Conservation (phyloP, 2,888 invertebrate genomes). For the Apamea monoglypha region DNA sequence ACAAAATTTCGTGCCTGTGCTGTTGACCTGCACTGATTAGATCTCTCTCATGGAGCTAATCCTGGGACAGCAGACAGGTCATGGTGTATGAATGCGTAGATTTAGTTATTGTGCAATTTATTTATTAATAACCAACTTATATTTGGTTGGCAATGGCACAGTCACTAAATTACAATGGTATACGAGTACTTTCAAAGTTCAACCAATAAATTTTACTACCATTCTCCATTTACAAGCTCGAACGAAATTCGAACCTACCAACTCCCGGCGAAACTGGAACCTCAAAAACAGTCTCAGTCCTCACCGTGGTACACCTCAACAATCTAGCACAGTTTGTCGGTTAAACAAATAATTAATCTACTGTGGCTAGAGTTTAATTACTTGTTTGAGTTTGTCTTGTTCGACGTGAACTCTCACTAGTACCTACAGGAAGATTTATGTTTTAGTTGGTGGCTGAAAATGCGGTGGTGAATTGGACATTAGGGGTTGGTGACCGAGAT, state of each 20-base stretch:
- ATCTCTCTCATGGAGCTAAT: neutral
- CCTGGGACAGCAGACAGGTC: neutral
- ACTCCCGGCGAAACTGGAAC: neutral
- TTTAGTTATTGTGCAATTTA: neutral
- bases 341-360: constrained; percentile 88
- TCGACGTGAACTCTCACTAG: constrained; percentile 54
- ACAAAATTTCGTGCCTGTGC: neutral
- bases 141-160: too few relatives aligned
- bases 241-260: constrained; percentile 45
- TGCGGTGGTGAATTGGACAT: neutral
- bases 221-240: constrained; percentile 32
- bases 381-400: constrained; percentile 85
- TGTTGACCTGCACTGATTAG: neutral
- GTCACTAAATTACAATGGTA: too few relatives aligned
- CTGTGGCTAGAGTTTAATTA: constrained; percentile 85
- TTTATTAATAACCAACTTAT: too few relatives aligned
- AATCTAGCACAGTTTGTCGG: constrained; percentile 80
- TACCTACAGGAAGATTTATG: constrained; percentile 7
- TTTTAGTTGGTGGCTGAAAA: constrained; percentile 9
- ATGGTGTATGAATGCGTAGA: neutral
- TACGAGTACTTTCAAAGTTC: neutral
- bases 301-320: constrained; percentile 65
- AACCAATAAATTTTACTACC: constrained; percentile 8
- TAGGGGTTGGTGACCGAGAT: neutral
- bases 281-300: constrained; percentile 42